Conservation (phyloP, 1,140 invertebrate species). For the Trichomalopsis sarcophagae region DNA sequence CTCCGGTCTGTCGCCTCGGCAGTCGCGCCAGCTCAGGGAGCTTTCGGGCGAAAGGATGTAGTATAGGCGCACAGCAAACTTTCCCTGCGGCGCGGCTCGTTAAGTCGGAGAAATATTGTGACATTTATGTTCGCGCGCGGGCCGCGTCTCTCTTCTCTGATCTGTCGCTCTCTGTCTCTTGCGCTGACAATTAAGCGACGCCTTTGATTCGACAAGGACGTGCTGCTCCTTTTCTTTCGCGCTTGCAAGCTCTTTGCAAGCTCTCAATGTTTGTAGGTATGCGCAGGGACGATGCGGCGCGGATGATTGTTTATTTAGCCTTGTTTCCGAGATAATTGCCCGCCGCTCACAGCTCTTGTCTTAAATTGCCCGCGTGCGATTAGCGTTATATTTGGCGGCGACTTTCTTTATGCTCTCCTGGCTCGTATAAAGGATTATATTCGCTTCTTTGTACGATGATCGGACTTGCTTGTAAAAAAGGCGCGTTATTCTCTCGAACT, state of each 20-base stretch:
- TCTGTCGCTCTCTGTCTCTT: constrained; percentile 59
- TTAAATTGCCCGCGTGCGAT: constrained; percentile 21
- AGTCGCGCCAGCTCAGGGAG: not conserved
- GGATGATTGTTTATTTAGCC: constrained; percentile 43
- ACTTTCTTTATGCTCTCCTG: not conserved
- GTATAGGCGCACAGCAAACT: constrained; percentile 40
- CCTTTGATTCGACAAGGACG: constrained; percentile 35
- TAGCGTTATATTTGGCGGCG: constrained; percentile 34
- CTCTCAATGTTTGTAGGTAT: not conserved
- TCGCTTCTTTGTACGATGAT: not conserved
- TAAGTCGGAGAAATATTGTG: constrained; percentile 71
- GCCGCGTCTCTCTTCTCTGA: constrained; percentile 66
- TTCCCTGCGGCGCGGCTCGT: constrained; percentile 63
- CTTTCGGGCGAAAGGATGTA: constrained; percentile 10
- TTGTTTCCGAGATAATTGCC: constrained; percentile 5
- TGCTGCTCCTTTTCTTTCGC: not conserved
- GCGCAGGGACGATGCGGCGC: not conserved
- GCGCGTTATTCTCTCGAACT: not conserved
- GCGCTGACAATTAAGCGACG: constrained; percentile 62
- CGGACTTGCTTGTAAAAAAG: constrained; percentile 15
- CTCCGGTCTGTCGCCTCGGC: constrained; percentile 63
- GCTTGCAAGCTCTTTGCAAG: not conserved
- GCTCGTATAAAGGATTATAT: too few species aligned
- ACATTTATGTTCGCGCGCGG: constrained; percentile 67
- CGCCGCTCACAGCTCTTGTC: not conserved